Evolutionary conservation across 2,113 vertebrate species (phyloP).

Genomic region (Syrrhaptes paradoxus): DNA sequence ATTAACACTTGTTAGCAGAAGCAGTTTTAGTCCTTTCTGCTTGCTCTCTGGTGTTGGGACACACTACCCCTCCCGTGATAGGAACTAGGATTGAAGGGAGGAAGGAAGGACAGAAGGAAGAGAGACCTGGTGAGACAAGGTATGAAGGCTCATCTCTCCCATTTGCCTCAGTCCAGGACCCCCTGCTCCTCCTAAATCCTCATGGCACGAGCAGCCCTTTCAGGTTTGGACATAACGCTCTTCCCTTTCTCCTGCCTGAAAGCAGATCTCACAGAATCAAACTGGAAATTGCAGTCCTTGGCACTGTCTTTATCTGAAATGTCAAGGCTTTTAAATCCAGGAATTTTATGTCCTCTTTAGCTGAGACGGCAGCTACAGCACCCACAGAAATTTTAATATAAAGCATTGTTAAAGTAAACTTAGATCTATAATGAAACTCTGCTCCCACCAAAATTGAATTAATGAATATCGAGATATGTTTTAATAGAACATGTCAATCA

Average conservation of each 20-base stretch:
- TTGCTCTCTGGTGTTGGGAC: fast-evolving
- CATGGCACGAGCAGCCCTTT: not conserved
- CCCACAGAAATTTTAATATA: constrained; percentile 49
- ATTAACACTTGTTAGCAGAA: not conserved
- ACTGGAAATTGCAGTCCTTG: constrained; percentile 21
- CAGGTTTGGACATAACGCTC: not conserved
- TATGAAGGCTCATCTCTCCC: not conserved
- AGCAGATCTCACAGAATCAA: not conserved
- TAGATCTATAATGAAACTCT: constrained; percentile 15
- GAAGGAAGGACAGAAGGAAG: not conserved
- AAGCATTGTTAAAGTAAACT: constrained; percentile 21
- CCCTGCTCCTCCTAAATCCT: not conserved
- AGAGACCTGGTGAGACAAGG: not conserved
- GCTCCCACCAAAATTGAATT: constrained; percentile 11
- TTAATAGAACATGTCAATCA: constrained; percentile 3
- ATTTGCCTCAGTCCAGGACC: not conserved
- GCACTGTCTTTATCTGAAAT: constrained; percentile 10
- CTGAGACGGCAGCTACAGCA: not conserved
- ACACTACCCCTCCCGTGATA: fast-evolving
- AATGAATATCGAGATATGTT: constrained; percentile 4
- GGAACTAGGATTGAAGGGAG: not conserved
- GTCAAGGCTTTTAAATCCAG: constrained; percentile 22
- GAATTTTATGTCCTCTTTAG: not conserved
- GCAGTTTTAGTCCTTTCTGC: not conserved
- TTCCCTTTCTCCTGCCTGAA: not conserved